Evolutionary conservation across 2,113 vertebrate species (phyloP).

Genomic region (Phalacrocorax aristotelis): DNA sequence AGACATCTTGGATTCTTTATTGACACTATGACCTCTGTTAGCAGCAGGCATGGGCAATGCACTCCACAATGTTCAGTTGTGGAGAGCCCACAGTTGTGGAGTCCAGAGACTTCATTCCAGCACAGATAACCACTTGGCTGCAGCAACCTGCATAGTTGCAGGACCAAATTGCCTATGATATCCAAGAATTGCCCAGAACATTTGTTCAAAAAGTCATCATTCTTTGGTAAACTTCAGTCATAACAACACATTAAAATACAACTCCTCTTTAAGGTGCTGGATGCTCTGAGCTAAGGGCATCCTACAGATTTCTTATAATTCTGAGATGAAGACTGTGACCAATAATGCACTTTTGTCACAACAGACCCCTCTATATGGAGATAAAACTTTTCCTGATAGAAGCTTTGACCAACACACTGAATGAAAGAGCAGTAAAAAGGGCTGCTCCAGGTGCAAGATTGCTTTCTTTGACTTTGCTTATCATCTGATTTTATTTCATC

Average conservation of each 20-base stretch:
- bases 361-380: neutral
- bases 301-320: neutral
- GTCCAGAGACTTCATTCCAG: neutral
- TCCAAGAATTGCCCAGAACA: neutral
- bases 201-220: neutral
- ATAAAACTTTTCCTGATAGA: neutral
- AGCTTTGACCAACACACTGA: neutral
- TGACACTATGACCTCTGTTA: neutral
- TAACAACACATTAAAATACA: neutral
- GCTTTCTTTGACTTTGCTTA: neutral
- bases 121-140: neutral
- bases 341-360: neutral
- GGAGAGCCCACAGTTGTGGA: neutral
- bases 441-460: neutral
- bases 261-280: neutral
- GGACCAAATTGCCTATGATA: neutral
- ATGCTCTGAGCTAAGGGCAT: neutral
- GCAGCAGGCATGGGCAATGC: neutral
- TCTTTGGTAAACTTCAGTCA: neutral
- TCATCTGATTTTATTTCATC: neutral
- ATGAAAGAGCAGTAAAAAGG: neutral
- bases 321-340: neutral
- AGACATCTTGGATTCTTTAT: neutral
- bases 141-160: neutral
- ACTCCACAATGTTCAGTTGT: neutral